These are phyloP conservation scores for Abramis brama DNA, from an alignment of 2,113 vertebrate species.

Conservation along the genomic window DNA sequence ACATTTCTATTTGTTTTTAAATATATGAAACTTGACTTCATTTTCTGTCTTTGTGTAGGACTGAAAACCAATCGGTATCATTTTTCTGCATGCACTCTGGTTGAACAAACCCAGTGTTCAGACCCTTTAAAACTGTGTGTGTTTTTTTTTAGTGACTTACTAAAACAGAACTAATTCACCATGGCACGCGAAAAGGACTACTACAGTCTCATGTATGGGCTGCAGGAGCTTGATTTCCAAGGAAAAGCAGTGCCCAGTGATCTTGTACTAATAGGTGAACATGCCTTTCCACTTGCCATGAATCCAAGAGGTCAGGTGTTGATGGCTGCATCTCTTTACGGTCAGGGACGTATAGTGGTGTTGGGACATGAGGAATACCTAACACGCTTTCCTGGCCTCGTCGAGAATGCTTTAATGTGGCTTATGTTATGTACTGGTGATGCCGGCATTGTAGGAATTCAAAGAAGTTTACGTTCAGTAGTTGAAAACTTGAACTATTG, in stretches of 20 bases:
- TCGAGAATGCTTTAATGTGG: constrained; percentile 84
- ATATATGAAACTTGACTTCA: background rate
- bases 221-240: constrained; percentile 68
- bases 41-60: constrained; percentile 21
- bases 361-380: constrained; percentile 83
- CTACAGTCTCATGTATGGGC: constrained; percentile 63
- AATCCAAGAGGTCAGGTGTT: constrained; percentile 72
- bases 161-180: constrained; percentile 11
- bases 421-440: constrained; percentile 72
- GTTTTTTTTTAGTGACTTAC: background rate
- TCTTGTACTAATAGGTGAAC: constrained; percentile 72
- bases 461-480: constrained; percentile 65
- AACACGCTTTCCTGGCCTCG: constrained; percentile 71
- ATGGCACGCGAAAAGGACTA: constrained; percentile 66
- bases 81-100: background rate
- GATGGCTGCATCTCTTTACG: constrained; percentile 78
- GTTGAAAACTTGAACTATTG: constrained; percentile 70
- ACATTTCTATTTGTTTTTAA: background rate
- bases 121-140: background rate
- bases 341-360: constrained; percentile 82
- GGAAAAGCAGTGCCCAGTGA: constrained; percentile 60
- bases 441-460: constrained; percentile 73
- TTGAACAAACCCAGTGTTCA: background rate
- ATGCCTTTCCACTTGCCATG: constrained; percentile 76
- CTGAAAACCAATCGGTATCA: background rate